Conservation (phyloP, 2,113 vertebrate species). For the Motacilla tschutschensis region DNA sequence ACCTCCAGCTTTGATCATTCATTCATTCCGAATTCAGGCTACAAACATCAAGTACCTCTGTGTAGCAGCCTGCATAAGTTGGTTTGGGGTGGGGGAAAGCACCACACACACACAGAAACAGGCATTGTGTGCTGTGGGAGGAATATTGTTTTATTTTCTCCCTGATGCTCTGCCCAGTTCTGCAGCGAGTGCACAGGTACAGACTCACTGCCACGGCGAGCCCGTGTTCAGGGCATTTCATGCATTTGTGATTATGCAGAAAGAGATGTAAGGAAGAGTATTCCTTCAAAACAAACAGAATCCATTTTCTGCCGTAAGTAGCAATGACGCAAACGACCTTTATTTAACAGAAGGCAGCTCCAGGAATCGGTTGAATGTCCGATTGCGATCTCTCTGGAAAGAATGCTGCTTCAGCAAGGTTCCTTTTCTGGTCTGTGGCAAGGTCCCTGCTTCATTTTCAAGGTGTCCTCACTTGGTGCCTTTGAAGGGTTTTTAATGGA, state of each 20-base stretch:
- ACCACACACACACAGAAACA: background rate
- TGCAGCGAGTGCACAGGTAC: background rate
- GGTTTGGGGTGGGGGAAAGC: background rate
- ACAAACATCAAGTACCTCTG: background rate
- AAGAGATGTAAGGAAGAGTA: constrained; percentile 20
- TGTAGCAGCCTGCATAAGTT: background rate
- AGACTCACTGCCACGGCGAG: constrained; percentile 3
- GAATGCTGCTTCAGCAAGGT: constrained; percentile 98
- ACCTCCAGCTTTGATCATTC: background rate
- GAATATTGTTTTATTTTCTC: background rate
- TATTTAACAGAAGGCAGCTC: constrained; percentile 89
- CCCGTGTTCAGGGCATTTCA: background rate
- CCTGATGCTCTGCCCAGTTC: background rate
- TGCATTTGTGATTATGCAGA: constrained; percentile 10
- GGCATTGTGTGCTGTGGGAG: background rate
- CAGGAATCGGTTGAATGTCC: constrained; percentile 84
- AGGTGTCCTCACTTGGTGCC: constrained; percentile 96
- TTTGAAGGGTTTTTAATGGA: constrained; percentile 96
- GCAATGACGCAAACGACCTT: constrained; percentile 88
- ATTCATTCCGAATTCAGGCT: constrained; percentile 2
- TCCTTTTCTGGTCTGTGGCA: constrained; percentile 89
- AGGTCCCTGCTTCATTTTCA: constrained; percentile 98
- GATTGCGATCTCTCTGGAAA: constrained; percentile 89
- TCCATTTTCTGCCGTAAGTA: constrained; percentile 44
- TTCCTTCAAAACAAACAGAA: constrained; percentile 55